phyloP scores from a whole-genome alignment of 2,797 vertebrate genomes.

The Pseudochirops corinnae region DNA sequence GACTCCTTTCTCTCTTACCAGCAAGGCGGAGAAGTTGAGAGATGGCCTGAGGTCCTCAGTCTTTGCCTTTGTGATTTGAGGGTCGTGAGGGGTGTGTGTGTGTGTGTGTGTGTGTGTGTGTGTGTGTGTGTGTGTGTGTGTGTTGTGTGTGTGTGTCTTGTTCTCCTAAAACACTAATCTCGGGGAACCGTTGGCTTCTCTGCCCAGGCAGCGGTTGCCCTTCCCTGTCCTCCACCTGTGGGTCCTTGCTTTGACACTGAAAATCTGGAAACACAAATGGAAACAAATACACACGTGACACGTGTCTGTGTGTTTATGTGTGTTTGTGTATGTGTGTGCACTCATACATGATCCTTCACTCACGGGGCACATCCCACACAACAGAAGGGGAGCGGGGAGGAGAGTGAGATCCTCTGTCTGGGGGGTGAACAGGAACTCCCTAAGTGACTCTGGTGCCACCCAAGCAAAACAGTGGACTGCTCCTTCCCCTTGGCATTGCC shows the following conservation, averaged over 20 bases:
- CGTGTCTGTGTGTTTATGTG: background rate
- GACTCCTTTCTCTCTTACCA: slow-evolving; percentile 39
- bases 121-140: background rate
- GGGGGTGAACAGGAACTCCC: background rate
- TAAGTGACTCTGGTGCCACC: background rate
- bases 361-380: background rate
- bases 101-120: background rate
- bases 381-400: background rate
- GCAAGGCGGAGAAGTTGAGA: slow-evolving; percentile 63
- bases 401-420: background rate
- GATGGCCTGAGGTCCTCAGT: background rate
- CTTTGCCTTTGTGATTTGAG: background rate
- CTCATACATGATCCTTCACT: background rate
- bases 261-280: slow-evolving; percentile 13
- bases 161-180: background rate
- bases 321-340: background rate
- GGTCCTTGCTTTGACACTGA: slow-evolving; percentile 66
- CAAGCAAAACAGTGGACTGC: background rate
- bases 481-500: slow-evolving; percentile 6
- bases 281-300: slow-evolving; percentile 58
- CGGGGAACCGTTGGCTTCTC: background rate
- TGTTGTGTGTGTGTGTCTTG: no score
- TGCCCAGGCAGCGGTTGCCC: slow-evolving; percentile 35
- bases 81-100: background rate
- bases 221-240: slow-evolving; percentile 68